These are phyloP conservation scores for Choloepus didactylus DNA, from an alignment of 2,797 vertebrate genomes.

Conservation along the genomic window DNA sequence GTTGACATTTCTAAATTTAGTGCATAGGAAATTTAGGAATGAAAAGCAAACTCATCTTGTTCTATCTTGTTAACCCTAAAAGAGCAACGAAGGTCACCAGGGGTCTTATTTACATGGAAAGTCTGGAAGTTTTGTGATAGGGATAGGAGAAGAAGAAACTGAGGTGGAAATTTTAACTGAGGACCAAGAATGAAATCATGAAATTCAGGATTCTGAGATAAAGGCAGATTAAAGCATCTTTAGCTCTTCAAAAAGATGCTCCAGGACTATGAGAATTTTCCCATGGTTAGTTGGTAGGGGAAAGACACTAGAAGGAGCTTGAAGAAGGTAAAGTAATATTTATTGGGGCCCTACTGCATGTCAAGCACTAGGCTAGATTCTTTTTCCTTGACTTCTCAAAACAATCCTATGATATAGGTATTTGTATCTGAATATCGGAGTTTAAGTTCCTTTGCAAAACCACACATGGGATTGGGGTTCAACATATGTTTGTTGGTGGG, in stretches of 20 bases:
- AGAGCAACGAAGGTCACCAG: background rate
- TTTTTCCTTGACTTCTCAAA: background rate
- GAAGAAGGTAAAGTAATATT: background rate
- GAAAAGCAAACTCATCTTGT: background rate
- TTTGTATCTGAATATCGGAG: background rate
- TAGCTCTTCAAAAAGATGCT: background rate
- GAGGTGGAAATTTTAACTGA: background rate
- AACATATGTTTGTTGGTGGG: background rate
- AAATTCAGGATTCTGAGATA: background rate
- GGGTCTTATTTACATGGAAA: background rate
- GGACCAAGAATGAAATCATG: background rate
- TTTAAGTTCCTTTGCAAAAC: constrained; percentile 1
- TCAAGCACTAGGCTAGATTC: background rate
- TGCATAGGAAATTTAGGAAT: background rate
- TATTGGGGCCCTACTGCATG: background rate
- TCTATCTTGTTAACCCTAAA: background rate
- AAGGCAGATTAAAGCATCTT: background rate
- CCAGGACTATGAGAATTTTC: background rate
- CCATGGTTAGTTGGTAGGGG: background rate
- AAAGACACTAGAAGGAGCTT: background rate
- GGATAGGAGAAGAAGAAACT: background rate
- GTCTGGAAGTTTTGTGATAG: background rate
- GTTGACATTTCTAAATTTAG: background rate
- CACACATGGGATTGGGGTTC: background rate
- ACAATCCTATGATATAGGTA: background rate